These are phyloP conservation scores for Griposia aprilina DNA, from an alignment of 2,888 invertebrate species.

Conservation along the genomic window DNA sequence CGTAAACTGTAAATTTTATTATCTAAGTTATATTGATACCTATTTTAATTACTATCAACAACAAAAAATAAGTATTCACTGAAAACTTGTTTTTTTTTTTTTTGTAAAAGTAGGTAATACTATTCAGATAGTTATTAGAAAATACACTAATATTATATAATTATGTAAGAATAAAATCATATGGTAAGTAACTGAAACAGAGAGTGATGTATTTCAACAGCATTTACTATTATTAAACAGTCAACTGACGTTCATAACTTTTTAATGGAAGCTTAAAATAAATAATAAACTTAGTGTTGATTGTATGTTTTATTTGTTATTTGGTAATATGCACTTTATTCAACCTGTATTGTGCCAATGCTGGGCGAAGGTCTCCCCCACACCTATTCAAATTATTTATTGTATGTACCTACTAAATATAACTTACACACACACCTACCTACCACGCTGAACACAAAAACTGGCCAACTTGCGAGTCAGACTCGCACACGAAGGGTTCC, in stretches of 20 bases:
- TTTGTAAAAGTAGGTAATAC: no score
- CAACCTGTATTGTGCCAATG: neutral
- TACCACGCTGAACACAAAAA: neutral
- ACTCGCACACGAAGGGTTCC: no score
- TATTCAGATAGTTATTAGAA: no score
- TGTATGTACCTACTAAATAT: neutral
- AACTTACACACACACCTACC: neutral
- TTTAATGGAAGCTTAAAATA: neutral
- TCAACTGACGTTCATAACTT: neutral
- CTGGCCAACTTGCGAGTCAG: no score
- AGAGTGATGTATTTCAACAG: conserved; percentile 25
- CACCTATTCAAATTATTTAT: neutral
- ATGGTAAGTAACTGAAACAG: neutral
- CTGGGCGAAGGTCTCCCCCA: neutral
- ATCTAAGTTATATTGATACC: neutral
- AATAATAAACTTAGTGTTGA: neutral
- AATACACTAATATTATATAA: neutral
- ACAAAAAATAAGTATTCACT: neutral
- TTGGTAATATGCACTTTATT: neutral
- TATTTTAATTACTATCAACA: neutral
- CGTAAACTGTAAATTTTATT: neutral
- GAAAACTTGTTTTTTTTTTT: no score
- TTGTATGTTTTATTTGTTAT: neutral
- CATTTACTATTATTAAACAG: conserved; percentile 31
- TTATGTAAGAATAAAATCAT: neutral